phyloP scores from a whole-genome alignment of 2,113 vertebrate genomes.

The Leptodactylus fuscus region DNA sequence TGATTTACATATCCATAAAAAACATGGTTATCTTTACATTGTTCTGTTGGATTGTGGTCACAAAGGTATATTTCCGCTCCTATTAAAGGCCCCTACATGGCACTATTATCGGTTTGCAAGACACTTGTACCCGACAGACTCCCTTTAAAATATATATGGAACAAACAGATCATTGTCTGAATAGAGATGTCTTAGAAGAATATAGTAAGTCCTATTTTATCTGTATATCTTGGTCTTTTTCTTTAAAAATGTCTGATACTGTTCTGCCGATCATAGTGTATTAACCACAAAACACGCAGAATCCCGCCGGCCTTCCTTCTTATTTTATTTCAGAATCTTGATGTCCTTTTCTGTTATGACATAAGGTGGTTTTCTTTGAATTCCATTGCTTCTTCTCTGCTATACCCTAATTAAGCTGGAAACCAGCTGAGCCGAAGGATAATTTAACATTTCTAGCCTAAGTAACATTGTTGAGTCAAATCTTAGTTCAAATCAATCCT shows the following conservation, averaged over 20 bases:
- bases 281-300: slow-evolving; percentile 19
- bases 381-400: slow-evolving; percentile 35
- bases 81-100: too few relatives aligned
- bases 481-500: slow-evolving; percentile 25
- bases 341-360: slow-evolving; percentile 27
- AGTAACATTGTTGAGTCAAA: slow-evolving; percentile 48
- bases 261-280: not conserved
- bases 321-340: slow-evolving; percentile 15
- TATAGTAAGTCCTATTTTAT: not conserved
- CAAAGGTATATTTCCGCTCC: too few relatives aligned
- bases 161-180: too few relatives aligned
- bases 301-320: slow-evolving; percentile 10
- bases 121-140: too few relatives aligned
- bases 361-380: slow-evolving; percentile 32
- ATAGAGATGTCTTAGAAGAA: not conserved
- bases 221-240: not conserved
- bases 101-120: too few relatives aligned
- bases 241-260: not conserved
- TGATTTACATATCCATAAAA: too few relatives aligned
- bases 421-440: slow-evolving; percentile 44
- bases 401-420: slow-evolving; percentile 49
- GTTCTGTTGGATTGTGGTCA: too few relatives aligned
- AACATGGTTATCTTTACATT: too few relatives aligned
- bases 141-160: too few relatives aligned
- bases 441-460: slow-evolving; percentile 22